Conservation (phyloP, 2,888 invertebrate species). For the Catocala nupta region DNA sequence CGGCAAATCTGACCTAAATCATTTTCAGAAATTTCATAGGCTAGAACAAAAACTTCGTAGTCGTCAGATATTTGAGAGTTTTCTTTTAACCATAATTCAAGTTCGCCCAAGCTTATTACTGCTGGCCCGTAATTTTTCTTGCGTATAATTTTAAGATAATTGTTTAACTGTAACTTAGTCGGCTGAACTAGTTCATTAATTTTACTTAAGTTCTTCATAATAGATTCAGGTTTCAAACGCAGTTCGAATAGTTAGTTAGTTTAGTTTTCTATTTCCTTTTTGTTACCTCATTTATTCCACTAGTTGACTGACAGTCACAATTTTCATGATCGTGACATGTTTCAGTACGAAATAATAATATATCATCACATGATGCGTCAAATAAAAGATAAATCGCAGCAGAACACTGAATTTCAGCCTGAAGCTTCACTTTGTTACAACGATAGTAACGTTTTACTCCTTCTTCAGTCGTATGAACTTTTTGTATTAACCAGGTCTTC, state of each 20-base stretch:
- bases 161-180: neutral
- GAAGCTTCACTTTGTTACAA: constrained; percentile 9
- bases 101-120: neutral
- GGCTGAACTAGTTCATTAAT: neutral
- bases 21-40: neutral
- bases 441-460: constrained; percentile 10
- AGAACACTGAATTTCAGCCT: neutral
- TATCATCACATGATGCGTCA: neutral
- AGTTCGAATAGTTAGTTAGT: neutral
- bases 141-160: neutral
- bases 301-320: neutral
- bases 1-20: constrained; percentile 7
- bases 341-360: neutral
- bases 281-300: neutral
- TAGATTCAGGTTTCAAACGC: constrained; percentile 1
- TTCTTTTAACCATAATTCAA: neutral
- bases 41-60: neutral
- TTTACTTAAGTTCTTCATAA: neutral
- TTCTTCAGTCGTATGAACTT: constrained; percentile 7
- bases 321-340: neutral
- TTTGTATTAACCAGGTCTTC: too few relatives aligned
- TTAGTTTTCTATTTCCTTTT: too few relatives aligned
- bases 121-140: neutral
- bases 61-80: neutral
- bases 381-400: neutral